A percentile compares a stretch with the other conserved stretches of the same genome.
phyloP scores from a whole-genome alignment of 1,140 invertebrate genomes.

The Vanessa atalanta region DNA sequence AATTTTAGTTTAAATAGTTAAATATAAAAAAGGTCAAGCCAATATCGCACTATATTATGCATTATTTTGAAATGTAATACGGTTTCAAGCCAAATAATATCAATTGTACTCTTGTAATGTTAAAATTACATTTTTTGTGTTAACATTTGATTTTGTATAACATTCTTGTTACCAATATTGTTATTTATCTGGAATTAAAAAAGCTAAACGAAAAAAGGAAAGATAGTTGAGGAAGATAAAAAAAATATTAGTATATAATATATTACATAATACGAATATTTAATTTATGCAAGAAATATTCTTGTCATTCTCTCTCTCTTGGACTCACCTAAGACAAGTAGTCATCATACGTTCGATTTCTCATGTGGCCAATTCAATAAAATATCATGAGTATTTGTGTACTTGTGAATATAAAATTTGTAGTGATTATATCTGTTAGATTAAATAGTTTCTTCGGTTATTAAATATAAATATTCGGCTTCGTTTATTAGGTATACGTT shows the following conservation, averaged over 20 bases:
- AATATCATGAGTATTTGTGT: too few species aligned
- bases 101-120: too few species aligned
- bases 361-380: too few species aligned
- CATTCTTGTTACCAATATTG: background rate
- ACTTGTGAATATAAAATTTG: too few species aligned
- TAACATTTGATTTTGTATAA: background rate
- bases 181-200: background rate
- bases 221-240: conserved; percentile 7
- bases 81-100: background rate
- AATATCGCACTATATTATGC: background rate
- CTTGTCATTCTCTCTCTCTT: too few species aligned
- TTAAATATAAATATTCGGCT: too few species aligned
- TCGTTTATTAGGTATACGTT: too few species aligned
- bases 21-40: conserved; percentile 1
- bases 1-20: conserved; percentile 9
- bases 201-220: conserved; percentile 11
- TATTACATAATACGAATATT: background rate
- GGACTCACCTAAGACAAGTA: background rate
- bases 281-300: background rate
- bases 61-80: background rate
- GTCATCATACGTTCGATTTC: too few species aligned
- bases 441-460: too few species aligned
- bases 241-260: conserved; percentile 8
- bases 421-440: too few species aligned
- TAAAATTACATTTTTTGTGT: background rate